These are phyloP conservation scores for Drosophila willistoni DNA, from an alignment of 1,140 invertebrate species.

Conservation along the genomic window DNA sequence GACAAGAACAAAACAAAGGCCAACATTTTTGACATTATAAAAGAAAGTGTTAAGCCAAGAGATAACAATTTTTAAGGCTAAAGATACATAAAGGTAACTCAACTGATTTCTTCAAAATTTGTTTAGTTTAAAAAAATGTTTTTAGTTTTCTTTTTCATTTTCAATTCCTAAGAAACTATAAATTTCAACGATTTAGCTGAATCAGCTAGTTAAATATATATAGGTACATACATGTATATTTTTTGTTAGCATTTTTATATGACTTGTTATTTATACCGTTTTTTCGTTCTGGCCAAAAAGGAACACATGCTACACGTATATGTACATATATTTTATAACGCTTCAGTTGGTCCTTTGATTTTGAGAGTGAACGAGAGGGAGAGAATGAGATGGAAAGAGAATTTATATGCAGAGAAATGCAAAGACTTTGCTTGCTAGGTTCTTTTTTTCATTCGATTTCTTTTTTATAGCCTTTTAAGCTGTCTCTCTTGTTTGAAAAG, in stretches of 20 bases:
- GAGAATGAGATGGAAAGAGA: constrained; percentile 4
- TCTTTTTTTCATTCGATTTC: constrained; percentile 32
- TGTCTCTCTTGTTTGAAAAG: constrained; percentile 48
- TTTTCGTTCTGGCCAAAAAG: not conserved
- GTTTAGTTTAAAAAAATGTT: too few relatives aligned
- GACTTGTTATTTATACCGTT: constrained; percentile 4
- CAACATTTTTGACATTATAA: too few relatives aligned
- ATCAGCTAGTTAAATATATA: not conserved
- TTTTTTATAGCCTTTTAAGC: constrained; percentile 71
- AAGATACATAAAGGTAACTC: too few relatives aligned
- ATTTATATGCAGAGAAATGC: constrained; percentile 54
- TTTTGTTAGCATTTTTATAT: not conserved
- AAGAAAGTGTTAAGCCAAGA: too few relatives aligned
- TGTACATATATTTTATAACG: constrained; percentile 34
- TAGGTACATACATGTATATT: not conserved
- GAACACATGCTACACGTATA: constrained; percentile 46
- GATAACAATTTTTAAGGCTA: too few relatives aligned
- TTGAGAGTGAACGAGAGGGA: not conserved
- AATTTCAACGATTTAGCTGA: not conserved
- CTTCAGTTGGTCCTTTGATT: constrained; percentile 10
- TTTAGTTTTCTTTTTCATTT: too few relatives aligned
- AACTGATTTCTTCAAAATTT: too few relatives aligned
- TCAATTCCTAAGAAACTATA: not conserved
- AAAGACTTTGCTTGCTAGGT: constrained; percentile 15
- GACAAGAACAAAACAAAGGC: not conserved